These are phyloP conservation scores for Esox niger DNA, from an alignment of 2,113 vertebrate genomes.

Conservation along the genomic window DNA sequence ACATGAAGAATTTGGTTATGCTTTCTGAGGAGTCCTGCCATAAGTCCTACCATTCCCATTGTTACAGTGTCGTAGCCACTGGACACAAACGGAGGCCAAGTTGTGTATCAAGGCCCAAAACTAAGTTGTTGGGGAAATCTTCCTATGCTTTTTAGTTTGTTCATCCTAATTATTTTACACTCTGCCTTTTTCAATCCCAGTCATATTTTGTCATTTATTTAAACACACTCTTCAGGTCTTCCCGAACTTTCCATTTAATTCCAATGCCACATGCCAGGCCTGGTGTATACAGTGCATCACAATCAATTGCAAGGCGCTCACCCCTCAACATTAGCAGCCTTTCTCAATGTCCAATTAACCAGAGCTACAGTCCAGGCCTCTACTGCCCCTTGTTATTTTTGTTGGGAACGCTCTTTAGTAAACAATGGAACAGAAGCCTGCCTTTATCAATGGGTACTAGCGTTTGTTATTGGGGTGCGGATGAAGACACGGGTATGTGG, in stretches of 20 bases:
- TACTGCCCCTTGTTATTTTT: not conserved
- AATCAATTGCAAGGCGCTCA: not conserved
- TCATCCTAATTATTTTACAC: too few relatives aligned
- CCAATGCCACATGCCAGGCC: constrained; percentile 26
- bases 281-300: constrained; percentile 26
- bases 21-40: too few relatives aligned
- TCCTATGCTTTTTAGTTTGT: too few relatives aligned
- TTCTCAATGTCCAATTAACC: not conserved
- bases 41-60: too few relatives aligned
- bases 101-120: too few relatives aligned
- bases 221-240: constrained; percentile 18
- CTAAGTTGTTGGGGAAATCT: too few relatives aligned
- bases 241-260: constrained; percentile 39
- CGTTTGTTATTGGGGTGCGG: not conserved
- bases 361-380: not conserved
- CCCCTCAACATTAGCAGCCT: not conserved
- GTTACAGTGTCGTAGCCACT: too few relatives aligned
- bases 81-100: too few relatives aligned
- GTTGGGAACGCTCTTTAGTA: not conserved
- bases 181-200: too few relatives aligned
- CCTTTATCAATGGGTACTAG: not conserved
- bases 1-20: too few relatives aligned
- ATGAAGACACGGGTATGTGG: not conserved
- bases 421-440: not conserved
- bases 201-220: constrained; percentile 25